Base-by-base conservation (phyloP, 2,113 vertebrate species). In the Hylia prasina region DNA sequence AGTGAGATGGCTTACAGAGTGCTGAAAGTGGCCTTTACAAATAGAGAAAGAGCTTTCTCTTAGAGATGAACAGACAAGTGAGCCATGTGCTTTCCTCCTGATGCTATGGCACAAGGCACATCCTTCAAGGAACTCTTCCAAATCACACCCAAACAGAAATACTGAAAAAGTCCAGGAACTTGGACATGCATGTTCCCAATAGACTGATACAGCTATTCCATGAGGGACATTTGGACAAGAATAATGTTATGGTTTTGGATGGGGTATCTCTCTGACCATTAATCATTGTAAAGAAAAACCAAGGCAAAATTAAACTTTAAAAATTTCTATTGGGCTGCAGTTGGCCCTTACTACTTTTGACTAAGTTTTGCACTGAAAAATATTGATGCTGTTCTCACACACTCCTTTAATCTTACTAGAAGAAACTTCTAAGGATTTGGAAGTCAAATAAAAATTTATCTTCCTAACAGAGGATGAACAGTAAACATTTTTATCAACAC, bases 171-270 rank as follows among this genome's bases (percentile, higher is more conserved):
- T 9, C n/a, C 23, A 50, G 23, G 17, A 12, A 35, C 4, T 45
- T 73, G 15, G 22, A 24, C 6, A n/a, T 19, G 16, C 3, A 11
- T 14, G 8, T 20, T 90, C 45, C 13, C 50, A 22, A n/a, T 3
- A 73, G 14, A 15, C 30, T 64, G 45, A 47, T 47, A 24, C 5
- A 82, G 6, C 6, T 42, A 25, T 3, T 63, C 30, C 40, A 33
- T 15, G 11, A 68, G 35, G 13, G 37, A 4, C 13, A 15, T 53
- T 31, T 37, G 44, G 28, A n/a, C 20, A 48, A 39, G 28, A 6
- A 77, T 14, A 69, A 42, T 33, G 10, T 7, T 51, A 6, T 4
- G 1, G 4, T 57, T 81, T 69, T 0, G 0, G 9, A 3, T 6
- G 9, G 2, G 2, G 0, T 45, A n/a, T 77, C 15, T 85, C 48